phyloP scores from a whole-genome alignment of 2,113 vertebrate species.

The Takifugu flavidus region DNA sequence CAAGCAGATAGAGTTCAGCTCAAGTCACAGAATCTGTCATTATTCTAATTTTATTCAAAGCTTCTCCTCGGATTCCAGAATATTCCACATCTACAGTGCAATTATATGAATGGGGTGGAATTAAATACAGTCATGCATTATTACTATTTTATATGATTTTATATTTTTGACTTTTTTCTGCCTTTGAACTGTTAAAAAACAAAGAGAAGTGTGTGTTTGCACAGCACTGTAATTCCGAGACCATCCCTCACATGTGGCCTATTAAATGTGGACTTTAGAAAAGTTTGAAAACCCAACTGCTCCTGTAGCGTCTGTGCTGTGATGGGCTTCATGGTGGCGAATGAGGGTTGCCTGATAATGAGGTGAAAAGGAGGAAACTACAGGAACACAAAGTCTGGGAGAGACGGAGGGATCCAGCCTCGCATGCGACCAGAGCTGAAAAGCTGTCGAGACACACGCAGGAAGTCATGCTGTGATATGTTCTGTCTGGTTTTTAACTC shows the following conservation, averaged over 20 bases:
- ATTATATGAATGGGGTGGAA: background rate
- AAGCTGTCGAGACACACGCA: slow-evolving; percentile 15
- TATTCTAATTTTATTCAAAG: background rate
- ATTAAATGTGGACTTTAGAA: slow-evolving; percentile 8
- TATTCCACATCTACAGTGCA: background rate
- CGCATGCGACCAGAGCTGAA: slow-evolving; percentile 5
- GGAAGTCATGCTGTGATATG: slow-evolving; percentile 8
- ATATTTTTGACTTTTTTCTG: background rate
- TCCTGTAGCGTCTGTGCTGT: slow-evolving; percentile 2
- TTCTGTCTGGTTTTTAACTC: background rate
- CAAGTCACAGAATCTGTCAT: background rate
- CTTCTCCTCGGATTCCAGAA: background rate
- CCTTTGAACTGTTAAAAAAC: background rate
- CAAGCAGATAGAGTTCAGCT: background rate
- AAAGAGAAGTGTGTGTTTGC: no score
- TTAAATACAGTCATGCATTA: background rate
- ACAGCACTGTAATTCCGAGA: background rate
- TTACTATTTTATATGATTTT: background rate
- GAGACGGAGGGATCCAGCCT: background rate
- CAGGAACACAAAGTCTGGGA: slow-evolving; percentile 11
- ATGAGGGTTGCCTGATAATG: slow-evolving; percentile 26
- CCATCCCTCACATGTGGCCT: slow-evolving; percentile 3
- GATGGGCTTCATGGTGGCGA: slow-evolving; percentile 7
- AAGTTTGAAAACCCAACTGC: slow-evolving; percentile 3
- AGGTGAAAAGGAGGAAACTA: slow-evolving; percentile 30